phyloP scores from a whole-genome alignment of 2,888 invertebrate genomes.

The Helleia helle region DNA sequence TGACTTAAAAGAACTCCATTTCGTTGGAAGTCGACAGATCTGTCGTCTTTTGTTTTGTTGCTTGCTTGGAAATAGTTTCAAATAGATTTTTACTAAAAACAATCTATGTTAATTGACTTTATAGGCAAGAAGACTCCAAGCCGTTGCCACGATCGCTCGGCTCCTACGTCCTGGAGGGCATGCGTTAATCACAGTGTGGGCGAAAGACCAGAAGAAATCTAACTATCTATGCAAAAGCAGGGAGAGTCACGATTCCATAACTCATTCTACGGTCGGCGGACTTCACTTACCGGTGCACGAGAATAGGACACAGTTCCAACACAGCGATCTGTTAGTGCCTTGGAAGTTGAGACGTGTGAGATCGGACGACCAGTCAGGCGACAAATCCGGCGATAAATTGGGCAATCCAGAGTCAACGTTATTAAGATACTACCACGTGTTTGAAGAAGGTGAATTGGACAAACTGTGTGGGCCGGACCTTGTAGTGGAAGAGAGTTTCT shows the following conservation, averaged over 20 bases:
- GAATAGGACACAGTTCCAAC: constrained; percentile 91
- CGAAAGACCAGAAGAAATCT: constrained; percentile 86
- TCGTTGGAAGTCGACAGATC: no score
- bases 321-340: constrained; percentile 94
- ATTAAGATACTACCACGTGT: constrained; percentile 95
- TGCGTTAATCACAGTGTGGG: constrained; percentile 96
- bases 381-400: no score
- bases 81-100: no score
- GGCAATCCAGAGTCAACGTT: constrained; percentile 68
- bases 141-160: constrained; percentile 84
- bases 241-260: constrained; percentile 21
- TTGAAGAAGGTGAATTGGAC: constrained; percentile 87
- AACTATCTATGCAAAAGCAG: constrained; percentile 46
- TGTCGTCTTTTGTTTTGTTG: no score
- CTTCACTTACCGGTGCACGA: constrained; percentile 84
- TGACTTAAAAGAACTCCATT: no score
- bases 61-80: no score
- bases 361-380: no score
- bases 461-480: constrained; percentile 66
- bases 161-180: constrained; percentile 81
- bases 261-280: constrained; percentile 33
- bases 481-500: constrained; percentile 80
- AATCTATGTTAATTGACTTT: no score
- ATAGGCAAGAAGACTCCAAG: constrained; percentile 81
- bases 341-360: constrained; percentile 82